Evolutionary conservation across 2,113 vertebrate species (phyloP).

Genomic region (Aramus guarauna): DNA sequence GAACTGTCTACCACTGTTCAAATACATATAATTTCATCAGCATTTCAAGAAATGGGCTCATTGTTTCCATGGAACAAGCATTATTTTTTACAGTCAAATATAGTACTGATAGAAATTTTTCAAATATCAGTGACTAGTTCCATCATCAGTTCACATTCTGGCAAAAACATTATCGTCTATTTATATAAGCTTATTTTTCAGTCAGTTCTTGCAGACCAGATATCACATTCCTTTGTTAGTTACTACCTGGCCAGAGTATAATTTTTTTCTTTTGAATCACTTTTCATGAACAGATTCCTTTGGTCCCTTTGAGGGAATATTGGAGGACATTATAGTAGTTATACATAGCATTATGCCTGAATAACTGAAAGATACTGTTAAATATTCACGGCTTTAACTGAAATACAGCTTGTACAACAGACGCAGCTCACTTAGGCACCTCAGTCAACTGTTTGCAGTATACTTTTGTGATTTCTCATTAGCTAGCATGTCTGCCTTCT

Average conservation of each 20-base stretch:
- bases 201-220: neutral
- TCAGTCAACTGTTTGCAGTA: neutral
- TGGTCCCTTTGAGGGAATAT: neutral
- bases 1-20: neutral
- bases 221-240: neutral
- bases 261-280: neutral
- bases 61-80: neutral
- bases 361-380: neutral
- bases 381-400: constrained; percentile 1
- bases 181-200: neutral
- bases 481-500: constrained; percentile 48
- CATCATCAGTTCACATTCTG: neutral
- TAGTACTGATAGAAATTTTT: neutral
- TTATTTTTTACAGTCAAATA: neutral
- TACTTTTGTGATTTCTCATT: constrained; percentile 54
- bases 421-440: neutral
- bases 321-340: neutral
- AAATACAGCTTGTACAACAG: neutral
- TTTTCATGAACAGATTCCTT: neutral
- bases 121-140: neutral
- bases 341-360: neutral
- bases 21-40: neutral
- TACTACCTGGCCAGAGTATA: neutral
- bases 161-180: neutral
- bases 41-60: neutral